Evolutionary conservation across 2,797 vertebrate species (phyloP).

Genomic region (Rhadinocentrus ornatus): DNA sequence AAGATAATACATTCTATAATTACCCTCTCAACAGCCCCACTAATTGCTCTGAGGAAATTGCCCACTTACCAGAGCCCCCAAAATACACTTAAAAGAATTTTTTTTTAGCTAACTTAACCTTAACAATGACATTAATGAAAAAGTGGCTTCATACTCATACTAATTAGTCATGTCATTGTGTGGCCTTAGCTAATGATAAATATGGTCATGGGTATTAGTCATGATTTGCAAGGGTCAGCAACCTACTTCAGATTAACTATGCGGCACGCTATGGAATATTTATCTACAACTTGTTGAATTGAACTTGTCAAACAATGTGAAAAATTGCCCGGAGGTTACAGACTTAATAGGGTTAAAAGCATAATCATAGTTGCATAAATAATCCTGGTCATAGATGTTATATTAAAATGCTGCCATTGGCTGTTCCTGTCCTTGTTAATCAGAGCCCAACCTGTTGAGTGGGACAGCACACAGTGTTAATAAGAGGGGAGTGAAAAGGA

Average conservation of each 20-base stretch:
- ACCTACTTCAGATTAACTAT: conserved; percentile 8
- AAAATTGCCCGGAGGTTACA: conserved; percentile 14
- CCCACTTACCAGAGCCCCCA: conserved; percentile 60
- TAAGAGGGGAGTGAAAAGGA: conserved; percentile 95
- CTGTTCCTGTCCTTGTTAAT: conserved; percentile 41
- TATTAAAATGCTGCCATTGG: conserved; percentile 37
- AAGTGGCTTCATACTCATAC: conserved; percentile 8
- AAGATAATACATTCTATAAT: conserved; percentile 83
- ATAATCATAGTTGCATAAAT: conserved; percentile 21
- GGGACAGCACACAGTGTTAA: conserved; percentile 99
- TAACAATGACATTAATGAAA: conserved; percentile 30
- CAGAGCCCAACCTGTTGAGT: conserved; percentile 97
- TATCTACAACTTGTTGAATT: conserved; percentile 25
- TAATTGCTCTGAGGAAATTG: conserved; percentile 76
- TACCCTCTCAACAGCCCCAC: conserved; percentile 70
- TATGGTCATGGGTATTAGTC: conserved; percentile 21
- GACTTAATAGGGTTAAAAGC: conserved; percentile 26
- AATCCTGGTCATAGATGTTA: conserved; percentile 15
- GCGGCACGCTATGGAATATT: conserved; percentile 12
- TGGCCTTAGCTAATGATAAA: conserved; percentile 22
- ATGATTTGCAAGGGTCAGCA: conserved; percentile 2
- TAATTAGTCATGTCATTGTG: conserved; percentile 34
- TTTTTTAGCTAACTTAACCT: conserved; percentile 39
- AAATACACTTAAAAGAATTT: conserved; percentile 61
- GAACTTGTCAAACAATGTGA: conserved; percentile 23